Conservation (phyloP, 2,888 invertebrate species). For the Tipula lateralis region DNA sequence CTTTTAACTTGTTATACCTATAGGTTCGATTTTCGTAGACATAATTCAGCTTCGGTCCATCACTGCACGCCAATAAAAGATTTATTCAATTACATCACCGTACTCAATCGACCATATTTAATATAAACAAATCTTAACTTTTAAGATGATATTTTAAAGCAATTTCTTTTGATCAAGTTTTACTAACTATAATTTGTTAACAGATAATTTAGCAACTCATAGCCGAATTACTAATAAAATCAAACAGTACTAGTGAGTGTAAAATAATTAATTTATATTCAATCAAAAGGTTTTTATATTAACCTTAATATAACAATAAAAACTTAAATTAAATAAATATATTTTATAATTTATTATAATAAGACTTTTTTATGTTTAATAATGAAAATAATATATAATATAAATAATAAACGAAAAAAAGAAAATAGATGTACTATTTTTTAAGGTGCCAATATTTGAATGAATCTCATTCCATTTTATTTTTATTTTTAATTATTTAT, state of each 20-base stretch:
- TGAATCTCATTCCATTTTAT: slow-evolving; percentile 30
- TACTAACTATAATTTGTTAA: too few species aligned
- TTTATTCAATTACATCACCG: too few species aligned
- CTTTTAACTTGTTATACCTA: too few species aligned
- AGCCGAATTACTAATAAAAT: not conserved
- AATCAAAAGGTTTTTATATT: not conserved
- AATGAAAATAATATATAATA: not conserved
- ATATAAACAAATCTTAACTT: too few species aligned
- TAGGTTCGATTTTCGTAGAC: too few species aligned
- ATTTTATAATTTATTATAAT: not conserved
- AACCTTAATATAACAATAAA: not conserved
- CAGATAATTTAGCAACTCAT: too few species aligned
- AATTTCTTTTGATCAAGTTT: too few species aligned
- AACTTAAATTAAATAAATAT: not conserved
- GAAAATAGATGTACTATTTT: slow-evolving; percentile 28
- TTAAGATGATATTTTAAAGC: too few species aligned
- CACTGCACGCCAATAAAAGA: too few species aligned
- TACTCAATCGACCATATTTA: too few species aligned
- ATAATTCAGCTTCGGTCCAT: too few species aligned
- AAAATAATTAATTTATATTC: not conserved
- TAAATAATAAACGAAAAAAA: not conserved
- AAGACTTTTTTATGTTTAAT: slow-evolving; percentile 5
- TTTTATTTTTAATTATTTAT: slow-evolving; percentile 27
- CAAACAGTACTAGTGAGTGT: not conserved
- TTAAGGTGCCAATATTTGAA: slow-evolving; percentile 30